A percentile compares a stretch with the other conserved stretches of the same genome.
phyloP scores from a whole-genome alignment of 2,113 vertebrate species.

The Lepus europaeus region DNA sequence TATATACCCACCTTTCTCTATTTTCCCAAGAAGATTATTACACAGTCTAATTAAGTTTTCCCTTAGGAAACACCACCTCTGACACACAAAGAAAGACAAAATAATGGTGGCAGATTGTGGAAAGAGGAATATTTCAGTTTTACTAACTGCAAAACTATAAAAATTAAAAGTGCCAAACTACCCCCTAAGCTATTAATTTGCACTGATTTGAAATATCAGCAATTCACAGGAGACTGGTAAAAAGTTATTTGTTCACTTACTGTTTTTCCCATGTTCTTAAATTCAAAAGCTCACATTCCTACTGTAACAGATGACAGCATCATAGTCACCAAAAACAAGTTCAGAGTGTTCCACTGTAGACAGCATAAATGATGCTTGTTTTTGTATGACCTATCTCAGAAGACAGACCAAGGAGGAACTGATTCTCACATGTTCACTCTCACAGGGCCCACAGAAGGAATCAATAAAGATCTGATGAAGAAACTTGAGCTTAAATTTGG shows the following conservation, averaged over 20 bases:
- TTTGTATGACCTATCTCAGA: slow-evolving; percentile 58
- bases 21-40: slow-evolving; percentile 62
- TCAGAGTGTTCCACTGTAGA: slow-evolving; percentile 28
- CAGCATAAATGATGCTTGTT: slow-evolving; percentile 52
- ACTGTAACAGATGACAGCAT: slow-evolving; percentile 64
- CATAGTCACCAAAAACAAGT: slow-evolving; percentile 49
- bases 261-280: slow-evolving; percentile 50
- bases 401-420: slow-evolving; percentile 56
- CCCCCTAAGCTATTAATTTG: slow-evolving; percentile 32
- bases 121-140: slow-evolving; percentile 67
- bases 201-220: slow-evolving; percentile 55
- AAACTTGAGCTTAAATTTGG: slow-evolving; percentile 53
- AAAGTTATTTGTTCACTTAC: slow-evolving; percentile 51
- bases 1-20: slow-evolving; percentile 59
- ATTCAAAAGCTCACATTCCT: slow-evolving; percentile 63
- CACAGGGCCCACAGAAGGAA: slow-evolving; percentile 20
- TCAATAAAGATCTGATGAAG: slow-evolving; percentile 64
- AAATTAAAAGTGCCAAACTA: slow-evolving; percentile 54
- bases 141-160: slow-evolving; percentile 46
- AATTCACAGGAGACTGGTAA: slow-evolving; percentile 56
- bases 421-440: slow-evolving; percentile 41
- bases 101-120: slow-evolving; percentile 59
- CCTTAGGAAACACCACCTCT: slow-evolving; percentile 65
- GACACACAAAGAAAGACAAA: slow-evolving; percentile 64
- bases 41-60: slow-evolving; percentile 71